phyloP scores from a whole-genome alignment of 2,113 vertebrate genomes.

The Damaliscus lunatus region DNA sequence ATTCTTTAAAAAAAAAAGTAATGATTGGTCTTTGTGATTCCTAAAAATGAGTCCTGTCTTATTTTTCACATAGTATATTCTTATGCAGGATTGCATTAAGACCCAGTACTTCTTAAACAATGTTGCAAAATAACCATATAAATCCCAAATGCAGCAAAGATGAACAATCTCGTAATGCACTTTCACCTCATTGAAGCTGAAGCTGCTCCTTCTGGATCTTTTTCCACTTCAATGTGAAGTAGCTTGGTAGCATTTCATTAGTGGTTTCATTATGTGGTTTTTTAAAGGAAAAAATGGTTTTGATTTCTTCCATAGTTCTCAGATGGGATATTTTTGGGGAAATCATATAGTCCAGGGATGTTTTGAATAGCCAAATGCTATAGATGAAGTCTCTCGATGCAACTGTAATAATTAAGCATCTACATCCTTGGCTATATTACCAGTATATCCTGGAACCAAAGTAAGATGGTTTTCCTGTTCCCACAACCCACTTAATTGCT shows the following conservation, averaged over 20 bases:
- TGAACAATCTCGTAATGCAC: neutral
- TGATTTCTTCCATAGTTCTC: neutral
- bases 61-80: neutral
- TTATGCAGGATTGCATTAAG: neutral
- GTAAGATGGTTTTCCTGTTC: neutral
- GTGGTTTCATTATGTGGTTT: neutral
- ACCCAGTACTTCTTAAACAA: neutral
- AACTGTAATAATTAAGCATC: neutral
- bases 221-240: neutral
- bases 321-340: neutral
- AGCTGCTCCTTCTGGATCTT: neutral
- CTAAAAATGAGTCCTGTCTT: neutral
- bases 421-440: neutral
- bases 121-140: neutral
- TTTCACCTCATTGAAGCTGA: neutral
- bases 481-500: neutral
- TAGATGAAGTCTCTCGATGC: neutral
- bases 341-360: neutral
- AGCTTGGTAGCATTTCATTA: neutral
- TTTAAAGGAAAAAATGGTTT: neutral
- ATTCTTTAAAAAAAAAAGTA: neutral
- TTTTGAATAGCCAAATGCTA: neutral
- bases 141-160: neutral
- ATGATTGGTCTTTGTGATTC: neutral
- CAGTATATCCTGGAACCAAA: neutral